Conservation (phyloP, 2,113 vertebrate species). For the Marcusenius ussheri region DNA sequence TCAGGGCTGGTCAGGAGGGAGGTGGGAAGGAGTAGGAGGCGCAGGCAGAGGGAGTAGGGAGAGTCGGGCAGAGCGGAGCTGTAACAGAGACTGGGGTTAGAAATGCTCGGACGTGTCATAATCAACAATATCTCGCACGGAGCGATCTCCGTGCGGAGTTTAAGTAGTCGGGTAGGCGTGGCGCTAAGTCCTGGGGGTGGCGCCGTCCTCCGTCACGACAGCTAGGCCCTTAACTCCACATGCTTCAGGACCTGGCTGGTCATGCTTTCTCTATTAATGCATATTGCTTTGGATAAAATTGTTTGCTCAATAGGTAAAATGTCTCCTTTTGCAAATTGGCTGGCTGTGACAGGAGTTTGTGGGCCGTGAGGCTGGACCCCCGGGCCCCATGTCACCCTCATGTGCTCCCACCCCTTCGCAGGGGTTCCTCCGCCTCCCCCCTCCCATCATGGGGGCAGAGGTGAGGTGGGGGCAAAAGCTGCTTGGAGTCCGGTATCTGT, state of each 20-base stretch:
- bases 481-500: conserved; percentile 35
- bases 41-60: too few species aligned
- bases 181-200: too few species aligned
- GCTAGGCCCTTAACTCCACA: not conserved
- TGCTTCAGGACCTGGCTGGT: not conserved
- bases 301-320: not conserved
- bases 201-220: too few species aligned
- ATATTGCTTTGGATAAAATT: not conserved
- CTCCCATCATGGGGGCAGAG: conserved; percentile 37
- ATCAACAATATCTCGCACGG: too few species aligned
- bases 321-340: not conserved
- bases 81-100: too few species aligned
- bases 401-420: not conserved
- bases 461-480: conserved; percentile 50
- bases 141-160: too few species aligned
- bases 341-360: not conserved
- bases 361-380: not conserved
- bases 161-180: too few species aligned
- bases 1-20: too few species aligned
- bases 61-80: too few species aligned
- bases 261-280: not conserved
- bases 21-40: too few species aligned
- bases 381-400: not conserved
- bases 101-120: too few species aligned
- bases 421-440: not conserved